A percentile compares a stretch with the other conserved stretches of the same genome.
Conservation (phyloP, 2,888 invertebrate genomes). For the Ichneumon xanthorius region DNA sequence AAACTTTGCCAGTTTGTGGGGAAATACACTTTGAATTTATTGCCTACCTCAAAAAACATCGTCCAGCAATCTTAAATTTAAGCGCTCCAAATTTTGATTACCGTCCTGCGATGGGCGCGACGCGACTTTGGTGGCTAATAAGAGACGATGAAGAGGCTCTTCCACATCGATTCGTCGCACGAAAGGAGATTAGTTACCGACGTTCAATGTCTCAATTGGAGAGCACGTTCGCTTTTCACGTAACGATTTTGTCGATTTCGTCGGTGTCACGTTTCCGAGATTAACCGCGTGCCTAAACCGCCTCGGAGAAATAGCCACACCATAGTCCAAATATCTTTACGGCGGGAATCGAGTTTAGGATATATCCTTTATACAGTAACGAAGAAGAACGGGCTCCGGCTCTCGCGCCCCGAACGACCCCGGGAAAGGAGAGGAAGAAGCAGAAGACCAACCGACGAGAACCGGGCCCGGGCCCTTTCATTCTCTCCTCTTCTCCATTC, state of each 20-base stretch:
- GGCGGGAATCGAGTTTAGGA: constrained; percentile 48
- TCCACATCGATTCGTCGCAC: constrained; percentile 18
- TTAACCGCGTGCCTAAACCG: constrained; percentile 34
- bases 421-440: constrained; percentile 44
- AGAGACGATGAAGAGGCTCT: background rate
- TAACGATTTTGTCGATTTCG: constrained; percentile 35
- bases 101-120: background rate
- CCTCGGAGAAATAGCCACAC: background rate
- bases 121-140: background rate
- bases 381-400: constrained; percentile 49
- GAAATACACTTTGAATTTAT: too few species aligned
- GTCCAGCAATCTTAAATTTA: background rate
- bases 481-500: constrained; percentile 42
- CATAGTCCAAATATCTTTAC: constrained; percentile 23
- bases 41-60: background rate
- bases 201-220: constrained; percentile 45
- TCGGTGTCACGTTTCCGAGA: constrained; percentile 57
- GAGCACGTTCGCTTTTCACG: constrained; percentile 46
- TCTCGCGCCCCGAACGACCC: constrained; percentile 55
- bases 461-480: constrained; percentile 56
- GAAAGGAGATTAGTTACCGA: background rate
- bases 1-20: too few species aligned
- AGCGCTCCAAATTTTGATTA: background rate
- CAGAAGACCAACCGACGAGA: constrained; percentile 42
- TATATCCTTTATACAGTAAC: constrained; percentile 15